These are phyloP conservation scores for Brotogeris chrysoptera DNA, from an alignment of 2,797 vertebrate species.

Conservation along the genomic window DNA sequence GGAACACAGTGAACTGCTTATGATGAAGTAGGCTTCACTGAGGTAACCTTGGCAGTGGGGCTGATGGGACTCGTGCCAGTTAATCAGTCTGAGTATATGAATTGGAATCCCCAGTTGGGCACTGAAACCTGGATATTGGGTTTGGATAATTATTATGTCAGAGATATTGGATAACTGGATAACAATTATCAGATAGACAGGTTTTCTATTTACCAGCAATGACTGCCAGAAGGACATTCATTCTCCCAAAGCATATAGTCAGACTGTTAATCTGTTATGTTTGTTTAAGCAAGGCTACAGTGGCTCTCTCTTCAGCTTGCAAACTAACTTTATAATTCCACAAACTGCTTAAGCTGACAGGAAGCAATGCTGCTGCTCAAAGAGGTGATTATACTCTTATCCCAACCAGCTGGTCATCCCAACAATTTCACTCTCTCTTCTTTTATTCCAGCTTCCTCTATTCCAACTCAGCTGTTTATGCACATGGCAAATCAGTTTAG, in stretches of 20 bases:
- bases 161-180: not conserved
- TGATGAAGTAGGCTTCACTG: constrained; percentile 8
- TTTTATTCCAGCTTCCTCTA: not conserved
- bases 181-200: not conserved
- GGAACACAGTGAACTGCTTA: not conserved
- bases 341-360: not conserved
- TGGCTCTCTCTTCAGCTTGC: not conserved
- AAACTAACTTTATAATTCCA: not conserved
- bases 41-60: constrained; percentile 34
- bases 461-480: not conserved
- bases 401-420: not conserved
- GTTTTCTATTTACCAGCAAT: not conserved
- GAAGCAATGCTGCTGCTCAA: not conserved
- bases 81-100: constrained; percentile 54
- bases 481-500: not conserved
- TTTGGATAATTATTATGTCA: constrained; percentile 6
- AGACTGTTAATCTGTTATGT: not conserved
- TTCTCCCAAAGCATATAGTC: not conserved
- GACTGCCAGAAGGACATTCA: not conserved
- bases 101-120: constrained; percentile 46
- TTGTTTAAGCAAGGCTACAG: not conserved
- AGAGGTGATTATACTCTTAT: not conserved
- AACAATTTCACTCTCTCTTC: not conserved
- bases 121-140: constrained; percentile 39
- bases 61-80: constrained; percentile 38